Evolutionary conservation across 2,797 vertebrate genomes (phyloP).

Genomic region (Diplodus sargus): DNA sequence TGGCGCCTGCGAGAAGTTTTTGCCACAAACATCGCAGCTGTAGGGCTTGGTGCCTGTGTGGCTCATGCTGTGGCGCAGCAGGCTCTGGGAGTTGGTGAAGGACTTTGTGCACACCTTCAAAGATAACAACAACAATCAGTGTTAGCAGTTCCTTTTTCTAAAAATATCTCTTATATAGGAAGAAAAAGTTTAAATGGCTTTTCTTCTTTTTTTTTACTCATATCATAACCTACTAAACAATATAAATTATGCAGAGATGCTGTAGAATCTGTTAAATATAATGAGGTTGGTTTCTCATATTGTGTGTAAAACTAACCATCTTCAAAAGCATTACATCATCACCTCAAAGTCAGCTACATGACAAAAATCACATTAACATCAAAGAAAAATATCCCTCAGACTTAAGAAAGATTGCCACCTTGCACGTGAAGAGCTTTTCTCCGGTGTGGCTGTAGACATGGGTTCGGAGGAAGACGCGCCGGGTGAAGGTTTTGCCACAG

Average conservation of each 20-base stretch:
- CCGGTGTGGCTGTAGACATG: conserved; percentile 93
- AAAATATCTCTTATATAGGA: background rate
- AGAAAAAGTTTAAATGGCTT: conserved; percentile 10
- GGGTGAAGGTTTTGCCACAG: conserved; percentile 92
- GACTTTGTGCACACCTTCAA: conserved; percentile 88
- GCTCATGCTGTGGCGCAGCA: conserved; percentile 92
- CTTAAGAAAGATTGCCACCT: conserved; percentile 67
- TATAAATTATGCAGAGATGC: conserved; percentile 30
- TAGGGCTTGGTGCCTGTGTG: conserved; percentile 89
- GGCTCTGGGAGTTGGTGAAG: conserved; percentile 92
- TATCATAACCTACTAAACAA: conserved; percentile 13
- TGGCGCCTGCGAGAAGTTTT: conserved; percentile 85
- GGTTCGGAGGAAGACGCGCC: conserved; percentile 91
- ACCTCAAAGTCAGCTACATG: conserved; percentile 35
- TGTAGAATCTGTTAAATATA: conserved; percentile 59
- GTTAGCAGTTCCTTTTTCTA: conserved; percentile 31
- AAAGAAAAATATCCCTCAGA: conserved; percentile 46
- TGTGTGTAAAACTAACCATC: conserved; percentile 28
- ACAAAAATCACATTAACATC: conserved; percentile 52
- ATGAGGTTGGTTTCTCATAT: conserved; percentile 43
- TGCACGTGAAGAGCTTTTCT: conserved; percentile 92
- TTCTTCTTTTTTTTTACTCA: conserved; percentile 2
- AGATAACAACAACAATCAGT: conserved; percentile 22
- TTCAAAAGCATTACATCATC: conserved; percentile 69
- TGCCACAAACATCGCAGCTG: conserved; percentile 88